Percentiles rank a stretch among this genome's conserved stretches.
Evolutionary conservation across 2,797 vertebrate genomes (phyloP).

Genomic region (Siniperca undulata): DNA sequence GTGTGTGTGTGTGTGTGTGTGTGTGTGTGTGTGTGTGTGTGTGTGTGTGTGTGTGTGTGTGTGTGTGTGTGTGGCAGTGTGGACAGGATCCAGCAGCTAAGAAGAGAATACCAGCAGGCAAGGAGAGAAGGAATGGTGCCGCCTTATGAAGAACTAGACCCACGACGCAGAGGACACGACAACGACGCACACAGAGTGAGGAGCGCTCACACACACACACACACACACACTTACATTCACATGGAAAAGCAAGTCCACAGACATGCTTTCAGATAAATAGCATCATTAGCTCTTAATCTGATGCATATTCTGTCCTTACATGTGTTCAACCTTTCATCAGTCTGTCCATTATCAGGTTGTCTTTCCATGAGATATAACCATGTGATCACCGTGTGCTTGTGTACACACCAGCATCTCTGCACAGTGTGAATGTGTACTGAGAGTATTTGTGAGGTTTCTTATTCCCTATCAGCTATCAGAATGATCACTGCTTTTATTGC

Average conservation of each 20-base stretch:
- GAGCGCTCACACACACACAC: neutral
- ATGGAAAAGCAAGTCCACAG: neutral
- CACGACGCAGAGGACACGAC: conserved; percentile 83
- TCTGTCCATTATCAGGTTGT: neutral
- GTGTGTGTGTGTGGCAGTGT: conserved; percentile 77
- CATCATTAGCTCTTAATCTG: neutral
- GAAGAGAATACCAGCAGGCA: conserved; percentile 95
- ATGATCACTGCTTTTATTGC: conserved; percentile 31
- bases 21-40: conserved; percentile 4
- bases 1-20: neutral
- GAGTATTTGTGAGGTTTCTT: conserved; percentile 10
- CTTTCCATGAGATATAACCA: neutral
- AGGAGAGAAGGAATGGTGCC: conserved; percentile 89
- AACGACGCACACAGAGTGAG: conserved; percentile 90
- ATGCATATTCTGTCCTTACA: neutral
- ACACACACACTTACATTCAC: neutral
- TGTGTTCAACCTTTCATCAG: neutral
- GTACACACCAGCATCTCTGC: neutral
- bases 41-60: neutral
- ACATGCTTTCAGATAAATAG: neutral
- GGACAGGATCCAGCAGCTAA: conserved; percentile 94
- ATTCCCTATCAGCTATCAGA: conserved; percentile 27
- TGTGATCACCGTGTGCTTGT: neutral
- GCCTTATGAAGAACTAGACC: conserved; percentile 90
- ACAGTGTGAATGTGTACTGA: neutral